A percentile compares a stretch with the other conserved stretches of the same genome.
phyloP scores from a whole-genome alignment of 2,888 invertebrate species.

The Eupithecia inturbata region DNA sequence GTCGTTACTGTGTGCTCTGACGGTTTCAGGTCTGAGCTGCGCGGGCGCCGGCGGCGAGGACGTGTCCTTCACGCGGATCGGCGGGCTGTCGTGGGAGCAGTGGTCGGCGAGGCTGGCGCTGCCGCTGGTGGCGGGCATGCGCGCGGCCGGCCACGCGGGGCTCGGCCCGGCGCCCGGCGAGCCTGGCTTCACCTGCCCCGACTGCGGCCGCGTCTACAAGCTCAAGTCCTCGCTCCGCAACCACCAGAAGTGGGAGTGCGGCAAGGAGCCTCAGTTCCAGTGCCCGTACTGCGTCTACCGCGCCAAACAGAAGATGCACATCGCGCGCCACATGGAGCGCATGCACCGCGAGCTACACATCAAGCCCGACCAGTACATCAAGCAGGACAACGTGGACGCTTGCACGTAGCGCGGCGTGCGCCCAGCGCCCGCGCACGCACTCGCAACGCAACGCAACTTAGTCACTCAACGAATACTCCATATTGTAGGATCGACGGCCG shows the following conservation, averaged over 20 bases:
- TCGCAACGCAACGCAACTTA: constrained; percentile 15
- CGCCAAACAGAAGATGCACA: constrained; percentile 93
- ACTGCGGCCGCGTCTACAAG: constrained; percentile 93
- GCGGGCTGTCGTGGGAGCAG: constrained; percentile 88
- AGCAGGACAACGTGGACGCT: constrained; percentile 81
- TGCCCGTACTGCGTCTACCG: constrained; percentile 93
- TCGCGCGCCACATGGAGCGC: constrained; percentile 91
- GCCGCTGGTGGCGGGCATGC: constrained; percentile 84
- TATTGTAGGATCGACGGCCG: constrained; percentile 52
- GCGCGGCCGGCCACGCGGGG: constrained; percentile 47
- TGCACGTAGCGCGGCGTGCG: constrained; percentile 66
- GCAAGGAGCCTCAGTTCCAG: constrained; percentile 92
- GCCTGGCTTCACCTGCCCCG: constrained; percentile 89
- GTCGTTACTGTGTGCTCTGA: constrained; percentile 50
- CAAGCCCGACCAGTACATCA: constrained; percentile 79
- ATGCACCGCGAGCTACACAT: constrained; percentile 89
- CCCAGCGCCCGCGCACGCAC: background rate
- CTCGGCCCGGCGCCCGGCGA: constrained; percentile 65
- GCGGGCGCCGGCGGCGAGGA: constrained; percentile 71
- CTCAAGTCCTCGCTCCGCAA: constrained; percentile 93
- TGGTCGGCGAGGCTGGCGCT: constrained; percentile 90
- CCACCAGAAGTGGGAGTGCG: constrained; percentile 94
- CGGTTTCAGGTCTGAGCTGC: constrained; percentile 61
- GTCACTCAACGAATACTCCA: constrained; percentile 58
- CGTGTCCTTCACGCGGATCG: constrained; percentile 89